Percentiles rank a stretch among this genome's conserved stretches.
phyloP scores from a whole-genome alignment of 1,140 invertebrate species.

The Adelges cooleyi region DNA sequence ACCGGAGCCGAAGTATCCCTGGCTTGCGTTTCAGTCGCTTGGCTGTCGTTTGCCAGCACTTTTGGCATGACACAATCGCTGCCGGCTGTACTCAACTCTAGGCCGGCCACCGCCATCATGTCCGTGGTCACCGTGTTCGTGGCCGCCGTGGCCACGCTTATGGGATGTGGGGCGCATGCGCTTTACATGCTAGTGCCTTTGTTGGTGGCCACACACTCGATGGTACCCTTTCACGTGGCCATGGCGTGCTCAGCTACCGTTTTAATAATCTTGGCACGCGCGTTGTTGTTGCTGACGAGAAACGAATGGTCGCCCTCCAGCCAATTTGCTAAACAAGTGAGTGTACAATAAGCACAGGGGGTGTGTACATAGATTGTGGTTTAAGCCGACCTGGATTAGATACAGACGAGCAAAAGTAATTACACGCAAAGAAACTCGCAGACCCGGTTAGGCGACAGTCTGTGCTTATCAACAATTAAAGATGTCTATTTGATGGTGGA shows the following conservation, averaged over 20 bases:
- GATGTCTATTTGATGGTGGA: too few species aligned
- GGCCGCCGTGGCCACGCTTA: conserved; percentile 41
- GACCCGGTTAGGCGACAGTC: too few species aligned
- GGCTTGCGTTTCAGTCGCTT: conserved; percentile 41
- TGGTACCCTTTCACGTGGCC: conserved; percentile 53
- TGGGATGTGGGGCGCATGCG: conserved; percentile 44
- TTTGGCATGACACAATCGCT: conserved; percentile 41
- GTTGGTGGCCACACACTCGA: conserved; percentile 55
- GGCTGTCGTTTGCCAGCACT: conserved; percentile 40
- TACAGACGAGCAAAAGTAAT: too few species aligned
- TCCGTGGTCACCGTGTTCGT: conserved; percentile 42
- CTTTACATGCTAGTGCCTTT: conserved; percentile 52
- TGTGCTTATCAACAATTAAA: too few species aligned
- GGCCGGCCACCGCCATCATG: conserved; percentile 41
- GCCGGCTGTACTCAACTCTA: conserved; percentile 42
- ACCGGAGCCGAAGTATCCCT: conserved; percentile 40
- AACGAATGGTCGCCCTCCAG: conserved; percentile 37
- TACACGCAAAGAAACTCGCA: too few species aligned
- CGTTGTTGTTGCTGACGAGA: conserved; percentile 41
- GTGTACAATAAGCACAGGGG: neutral
- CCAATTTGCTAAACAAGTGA: conserved; percentile 45
- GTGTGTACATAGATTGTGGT: too few species aligned
- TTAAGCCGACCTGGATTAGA: too few species aligned
- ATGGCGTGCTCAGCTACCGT: conserved; percentile 48
- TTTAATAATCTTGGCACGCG: conserved; percentile 47